phyloP scores from a whole-genome alignment of 2,113 vertebrate genomes.

The Clarias batrachus region DNA sequence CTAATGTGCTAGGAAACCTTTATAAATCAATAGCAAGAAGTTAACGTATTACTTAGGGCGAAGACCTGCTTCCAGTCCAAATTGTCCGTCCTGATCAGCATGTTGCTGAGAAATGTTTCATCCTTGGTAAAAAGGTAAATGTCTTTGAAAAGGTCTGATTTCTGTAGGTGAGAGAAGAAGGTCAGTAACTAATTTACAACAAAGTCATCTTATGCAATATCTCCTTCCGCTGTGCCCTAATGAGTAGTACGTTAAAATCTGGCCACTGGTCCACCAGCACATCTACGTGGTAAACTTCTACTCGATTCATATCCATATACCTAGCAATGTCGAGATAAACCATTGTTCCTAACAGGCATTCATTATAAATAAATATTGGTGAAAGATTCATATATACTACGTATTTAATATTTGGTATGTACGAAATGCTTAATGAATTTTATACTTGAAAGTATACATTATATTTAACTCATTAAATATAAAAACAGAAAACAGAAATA shows the following conservation, averaged over 20 bases:
- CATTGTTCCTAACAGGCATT: background rate
- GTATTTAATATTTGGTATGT: background rate
- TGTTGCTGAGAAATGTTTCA: conserved; percentile 48
- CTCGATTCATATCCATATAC: conserved; percentile 57
- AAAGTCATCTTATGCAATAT: conserved; percentile 22
- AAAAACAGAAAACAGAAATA: too few relatives aligned
- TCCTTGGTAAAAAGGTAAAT: conserved; percentile 56
- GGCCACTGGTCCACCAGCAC: conserved; percentile 67
- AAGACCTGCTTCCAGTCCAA: conserved; percentile 60
- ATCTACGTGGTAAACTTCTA: conserved; percentile 44
- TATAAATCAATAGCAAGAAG: background rate
- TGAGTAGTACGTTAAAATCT: conserved; percentile 61
- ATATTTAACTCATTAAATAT: background rate
- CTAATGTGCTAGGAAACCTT: background rate
- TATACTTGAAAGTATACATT: background rate
- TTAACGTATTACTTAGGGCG: conserved; percentile 57
- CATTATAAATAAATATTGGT: background rate
- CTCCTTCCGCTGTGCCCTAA: conserved; percentile 46
- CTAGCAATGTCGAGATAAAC: conserved; percentile 40
- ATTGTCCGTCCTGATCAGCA: conserved; percentile 43
- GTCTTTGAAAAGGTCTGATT: conserved; percentile 59
- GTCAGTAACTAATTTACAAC: background rate
- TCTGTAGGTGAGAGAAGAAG: conserved; percentile 46
- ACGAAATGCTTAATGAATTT: too few relatives aligned
- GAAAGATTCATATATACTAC: background rate